Conservation (phyloP, 2,113 vertebrate species). For the Lates calcarifer region DNA sequence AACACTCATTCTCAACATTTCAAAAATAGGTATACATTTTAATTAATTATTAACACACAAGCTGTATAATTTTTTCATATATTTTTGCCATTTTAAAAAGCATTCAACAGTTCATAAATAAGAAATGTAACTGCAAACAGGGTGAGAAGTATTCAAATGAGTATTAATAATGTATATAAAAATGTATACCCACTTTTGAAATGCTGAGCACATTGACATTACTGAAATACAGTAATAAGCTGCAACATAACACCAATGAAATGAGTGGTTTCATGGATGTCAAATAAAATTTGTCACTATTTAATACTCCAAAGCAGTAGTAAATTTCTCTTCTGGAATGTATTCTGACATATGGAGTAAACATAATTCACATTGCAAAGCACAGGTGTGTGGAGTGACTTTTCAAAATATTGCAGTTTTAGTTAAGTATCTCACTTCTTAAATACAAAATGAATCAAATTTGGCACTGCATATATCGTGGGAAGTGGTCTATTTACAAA, state of each 20-base stretch:
- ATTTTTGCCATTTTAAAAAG: slow-evolving; percentile 35
- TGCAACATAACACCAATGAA: slow-evolving; percentile 50
- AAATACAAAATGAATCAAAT: slow-evolving; percentile 38
- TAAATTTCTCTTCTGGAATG: slow-evolving; percentile 51
- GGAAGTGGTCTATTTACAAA: slow-evolving; percentile 51
- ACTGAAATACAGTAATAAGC: slow-evolving; percentile 37
- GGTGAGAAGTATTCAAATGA: slow-evolving; percentile 24
- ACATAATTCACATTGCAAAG: slow-evolving; percentile 51
- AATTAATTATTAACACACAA: slow-evolving; percentile 32
- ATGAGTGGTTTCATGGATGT: slow-evolving; percentile 30
- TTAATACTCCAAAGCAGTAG: slow-evolving; percentile 48
- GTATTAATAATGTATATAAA: slow-evolving; percentile 31
- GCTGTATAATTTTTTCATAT: neutral
- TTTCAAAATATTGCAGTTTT: slow-evolving; percentile 44
- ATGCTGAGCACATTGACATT: slow-evolving; percentile 33
- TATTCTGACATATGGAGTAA: slow-evolving; percentile 49
- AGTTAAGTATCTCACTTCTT: slow-evolving; percentile 29
- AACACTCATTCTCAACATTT: slow-evolving; percentile 32
- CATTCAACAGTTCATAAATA: slow-evolving; percentile 60
- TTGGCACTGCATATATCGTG: slow-evolving; percentile 55
- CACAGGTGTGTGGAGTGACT: slow-evolving; percentile 34
- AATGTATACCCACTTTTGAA: slow-evolving; percentile 61
- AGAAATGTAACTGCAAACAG: slow-evolving; percentile 55
- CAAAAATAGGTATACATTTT: slow-evolving; percentile 57
- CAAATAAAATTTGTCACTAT: slow-evolving; percentile 38